Evolutionary conservation across 2,113 vertebrate species (phyloP).

Genomic region (Tringa solitaria): DNA sequence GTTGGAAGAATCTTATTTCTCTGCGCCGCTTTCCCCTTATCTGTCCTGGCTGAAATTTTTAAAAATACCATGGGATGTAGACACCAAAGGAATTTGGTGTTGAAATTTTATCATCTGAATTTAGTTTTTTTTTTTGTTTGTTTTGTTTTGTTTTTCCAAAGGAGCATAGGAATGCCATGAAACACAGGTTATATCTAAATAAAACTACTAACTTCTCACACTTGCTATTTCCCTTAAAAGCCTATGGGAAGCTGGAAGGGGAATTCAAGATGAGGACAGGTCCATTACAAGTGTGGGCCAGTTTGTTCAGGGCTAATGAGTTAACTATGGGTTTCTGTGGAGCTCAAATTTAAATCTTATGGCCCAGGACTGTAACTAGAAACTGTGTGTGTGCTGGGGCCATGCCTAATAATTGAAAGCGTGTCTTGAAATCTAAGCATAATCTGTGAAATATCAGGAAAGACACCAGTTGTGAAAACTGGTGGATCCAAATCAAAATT

Average conservation of each 20-base stretch:
- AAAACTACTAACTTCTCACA: neutral
- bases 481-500: neutral
- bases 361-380: neutral
- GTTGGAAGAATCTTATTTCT: neutral
- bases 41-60: neutral
- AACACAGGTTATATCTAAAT: neutral
- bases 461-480: neutral
- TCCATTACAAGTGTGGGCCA: neutral
- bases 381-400: neutral
- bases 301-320: neutral
- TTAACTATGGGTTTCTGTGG: neutral
- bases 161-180: neutral
- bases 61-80: neutral
- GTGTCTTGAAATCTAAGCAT: neutral
- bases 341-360: neutral
- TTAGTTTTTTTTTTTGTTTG: neutral
- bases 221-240: neutral
- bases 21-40: neutral
- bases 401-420: neutral
- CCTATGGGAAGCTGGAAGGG: neutral
- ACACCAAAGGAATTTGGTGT: neutral
- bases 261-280: neutral
- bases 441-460: neutral
- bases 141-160: neutral
- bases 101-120: neutral